Base-by-base conservation (phyloP, 2,113 vertebrate species). In the Ceyx cyanopectus region DNA sequence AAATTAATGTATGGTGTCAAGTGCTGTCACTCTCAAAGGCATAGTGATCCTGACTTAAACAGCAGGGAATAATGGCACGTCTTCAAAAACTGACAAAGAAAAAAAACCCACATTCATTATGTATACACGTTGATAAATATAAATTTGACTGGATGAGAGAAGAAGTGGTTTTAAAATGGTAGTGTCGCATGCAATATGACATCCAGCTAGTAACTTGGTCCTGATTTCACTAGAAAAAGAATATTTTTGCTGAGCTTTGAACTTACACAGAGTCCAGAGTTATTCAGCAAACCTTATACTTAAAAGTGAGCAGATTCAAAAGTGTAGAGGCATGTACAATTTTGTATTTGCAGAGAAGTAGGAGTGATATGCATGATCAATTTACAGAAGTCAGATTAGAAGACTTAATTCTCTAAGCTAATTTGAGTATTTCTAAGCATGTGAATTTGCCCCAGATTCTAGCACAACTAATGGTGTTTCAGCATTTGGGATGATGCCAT, bases 1-100 rank as follows among this genome's bases (percentile, higher is more conserved):
- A 97, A 89, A 94, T 77, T 96, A 95, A 97, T 89, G 80, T 51
- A 70, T 86, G 82, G 74, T 96, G 94, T 95, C 95, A 96, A 88
- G 66, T 76, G 54, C 94, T 96, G 91, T 96, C 94, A 94, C 45
- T 97, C 88, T 73, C 53, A 89, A 90, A 96, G 76, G 41, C 69
- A 81, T 6, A 78, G 41, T 32, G 62, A 91, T 43, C 46, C 79
- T 95, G 87, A 92, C 3, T 4, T 62, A 87, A 94, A 87, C 84
- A 91, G 81, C 34, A 23, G 76, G 91, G 84, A 95, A 93, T 85
- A 93, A 84, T 70, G 89, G 37, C 78, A 93, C 40, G 27, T 82
- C 73, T 91, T 95, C 90, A 85, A 95, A 95, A 95, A 66, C 69
- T 90, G 87, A 96, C 80, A 90, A 74, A 94, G 70, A 70, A 87